Conservation (phyloP, 1,140 invertebrate genomes). For the Drosophila erecta region DNA sequence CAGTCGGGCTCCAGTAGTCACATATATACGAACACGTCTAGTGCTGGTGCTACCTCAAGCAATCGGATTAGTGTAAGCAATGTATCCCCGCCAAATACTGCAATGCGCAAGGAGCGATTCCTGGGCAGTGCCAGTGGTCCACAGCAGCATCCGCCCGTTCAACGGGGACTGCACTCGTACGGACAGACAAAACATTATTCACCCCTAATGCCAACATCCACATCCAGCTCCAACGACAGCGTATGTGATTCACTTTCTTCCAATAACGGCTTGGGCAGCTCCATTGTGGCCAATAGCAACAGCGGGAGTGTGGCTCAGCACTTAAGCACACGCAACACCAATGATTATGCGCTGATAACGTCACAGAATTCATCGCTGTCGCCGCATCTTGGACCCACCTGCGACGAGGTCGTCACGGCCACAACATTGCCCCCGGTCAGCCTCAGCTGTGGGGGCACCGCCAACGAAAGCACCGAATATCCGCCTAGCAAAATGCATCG, state of each 20-base stretch:
- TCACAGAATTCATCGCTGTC: slow-evolving; percentile 71
- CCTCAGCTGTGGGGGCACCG: slow-evolving; percentile 60
- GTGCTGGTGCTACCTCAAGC: slow-evolving; percentile 12
- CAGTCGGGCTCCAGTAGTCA: slow-evolving; percentile 63
- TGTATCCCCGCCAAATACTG: slow-evolving; percentile 72
- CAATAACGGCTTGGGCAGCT: slow-evolving; percentile 79
- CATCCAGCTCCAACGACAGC: slow-evolving; percentile 91
- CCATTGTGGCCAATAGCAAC: slow-evolving; percentile 27
- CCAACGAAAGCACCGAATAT: slow-evolving; percentile 70
- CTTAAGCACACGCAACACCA: slow-evolving; percentile 46
- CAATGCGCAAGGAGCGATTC: slow-evolving; percentile 68
- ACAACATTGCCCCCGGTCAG: slow-evolving; percentile 68
- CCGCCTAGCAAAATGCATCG: slow-evolving; percentile 83
- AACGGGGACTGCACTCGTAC: slow-evolving; percentile 69
- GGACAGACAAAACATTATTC: slow-evolving; percentile 76
- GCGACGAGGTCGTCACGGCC: slow-evolving; percentile 76
- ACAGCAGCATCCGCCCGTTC: slow-evolving; percentile 75
- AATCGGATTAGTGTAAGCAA: slow-evolving; percentile 71
- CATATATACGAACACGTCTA: slow-evolving; percentile 58
- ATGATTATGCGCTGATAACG: slow-evolving; percentile 66
- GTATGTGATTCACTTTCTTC: slow-evolving; percentile 87
- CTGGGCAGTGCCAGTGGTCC: slow-evolving; percentile 53
- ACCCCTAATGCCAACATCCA: slow-evolving; percentile 80
- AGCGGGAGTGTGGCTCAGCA: slow-evolving; percentile 51
- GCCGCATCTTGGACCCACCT: slow-evolving; percentile 69